Evolutionary conservation across 2,113 vertebrate genomes (phyloP), one percentile per base, ranked within the genome.

Genomic region (Ovis canadensis): DNA sequence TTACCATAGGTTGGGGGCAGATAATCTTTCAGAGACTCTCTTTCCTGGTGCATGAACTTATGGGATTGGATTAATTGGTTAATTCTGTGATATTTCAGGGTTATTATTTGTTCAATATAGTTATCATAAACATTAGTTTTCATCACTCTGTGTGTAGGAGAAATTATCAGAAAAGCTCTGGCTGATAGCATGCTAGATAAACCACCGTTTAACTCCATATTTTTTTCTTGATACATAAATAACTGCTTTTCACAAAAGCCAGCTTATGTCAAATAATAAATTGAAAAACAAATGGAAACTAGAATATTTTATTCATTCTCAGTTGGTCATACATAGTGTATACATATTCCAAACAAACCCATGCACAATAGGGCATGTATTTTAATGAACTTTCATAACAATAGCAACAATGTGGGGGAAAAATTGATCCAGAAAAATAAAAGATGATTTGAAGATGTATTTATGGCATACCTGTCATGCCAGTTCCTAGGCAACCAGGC

Each of bases 401-500:
- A 93, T 33, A 95, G 93, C 78, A 91, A 43, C 43, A 91, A 36
- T 82, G 55, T 89, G 36, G 6, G 13, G 3, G 25, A 7, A 71
- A 71, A 93, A 85, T 45, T 57, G 43, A 93, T 83, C 71, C 43
- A 78, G 80, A 5, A n/a, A 59, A 95, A 85, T 74, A 31, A 81
- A 88, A 40, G 27, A 86, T 50, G 48, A 96, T 94, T 91, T 31
- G 43, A 96, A 90, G 78, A 84, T 80, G 25, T 96, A 96, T 96
- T 96, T 96, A 94, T 81, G 83, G 71, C 80, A 64, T 40, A 97
- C 81, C 84, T 94, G 67, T 95, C 83, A 91, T 64, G 17, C 82
- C 45, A 40, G 96, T 98, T 96, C 93, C 96, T 97, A 97, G 88
- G 96, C 97, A 96, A 98, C 93, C 48, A 83, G 94, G 48, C 89